Percentiles rank a stretch among this genome's conserved stretches.
These are phyloP conservation scores for Formica selysi DNA, from an alignment of 1,140 invertebrate genomes.

Conservation along the genomic window DNA sequence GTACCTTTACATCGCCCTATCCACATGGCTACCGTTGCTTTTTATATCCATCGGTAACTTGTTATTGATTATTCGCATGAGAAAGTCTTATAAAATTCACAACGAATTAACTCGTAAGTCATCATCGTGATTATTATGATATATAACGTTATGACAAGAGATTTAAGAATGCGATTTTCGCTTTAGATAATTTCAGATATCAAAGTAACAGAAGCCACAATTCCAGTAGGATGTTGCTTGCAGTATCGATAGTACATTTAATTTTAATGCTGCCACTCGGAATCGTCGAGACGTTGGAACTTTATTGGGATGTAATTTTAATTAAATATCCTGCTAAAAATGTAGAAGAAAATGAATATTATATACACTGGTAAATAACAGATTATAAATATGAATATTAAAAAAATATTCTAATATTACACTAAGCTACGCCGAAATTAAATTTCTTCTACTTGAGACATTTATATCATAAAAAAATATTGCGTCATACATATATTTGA, in stretches of 20 bases:
- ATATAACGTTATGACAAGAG: not conserved
- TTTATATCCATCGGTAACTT: conserved; percentile 82
- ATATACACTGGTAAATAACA: conserved; percentile 77
- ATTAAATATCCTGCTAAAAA: conserved; percentile 70
- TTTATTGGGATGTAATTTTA: conserved; percentile 81
- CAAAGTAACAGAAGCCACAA: conserved; percentile 67
- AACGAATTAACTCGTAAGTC: conserved; percentile 77
- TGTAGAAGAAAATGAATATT: conserved; percentile 67
- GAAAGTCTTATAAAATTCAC: conserved; percentile 74
- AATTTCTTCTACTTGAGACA: not conserved
- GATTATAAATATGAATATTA: not conserved
- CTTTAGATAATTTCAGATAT: conserved; percentile 69
- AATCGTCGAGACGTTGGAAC: conserved; percentile 81
- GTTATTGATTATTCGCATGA: conserved; percentile 79
- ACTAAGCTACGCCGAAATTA: not conserved
- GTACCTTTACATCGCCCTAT: conserved; percentile 82
- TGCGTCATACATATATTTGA: not conserved
- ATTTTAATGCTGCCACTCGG: conserved; percentile 81
- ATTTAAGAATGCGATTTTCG: conserved; percentile 34
- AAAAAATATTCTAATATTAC: not conserved
- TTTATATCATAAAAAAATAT: not conserved
- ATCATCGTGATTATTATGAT: not conserved
- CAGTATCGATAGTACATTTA: conserved; percentile 81
- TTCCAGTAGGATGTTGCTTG: conserved; percentile 75
- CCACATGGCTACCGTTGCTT: conserved; percentile 82